These are phyloP conservation scores for Drosophila neotestacea DNA, from an alignment of 2,888 invertebrate genomes.

Conservation along the genomic window DNA sequence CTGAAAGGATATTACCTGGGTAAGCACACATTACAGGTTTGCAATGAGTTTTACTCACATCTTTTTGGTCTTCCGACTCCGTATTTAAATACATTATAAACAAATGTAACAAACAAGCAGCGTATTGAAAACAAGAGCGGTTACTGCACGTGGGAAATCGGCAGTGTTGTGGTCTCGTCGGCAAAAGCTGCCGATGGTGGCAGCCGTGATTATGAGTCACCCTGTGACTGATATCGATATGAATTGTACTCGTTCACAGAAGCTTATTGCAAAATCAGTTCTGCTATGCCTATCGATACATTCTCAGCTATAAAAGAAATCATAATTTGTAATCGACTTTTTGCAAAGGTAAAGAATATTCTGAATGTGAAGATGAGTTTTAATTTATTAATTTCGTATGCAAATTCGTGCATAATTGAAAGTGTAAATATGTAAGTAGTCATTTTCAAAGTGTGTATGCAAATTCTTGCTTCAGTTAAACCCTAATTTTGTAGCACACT, in stretches of 20 bases:
- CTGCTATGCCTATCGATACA: not conserved
- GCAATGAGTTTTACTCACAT: not conserved
- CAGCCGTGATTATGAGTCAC: too few relatives aligned
- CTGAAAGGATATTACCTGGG: not conserved
- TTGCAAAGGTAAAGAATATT: not conserved
- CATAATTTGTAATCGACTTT: not conserved
- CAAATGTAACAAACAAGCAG: constrained; percentile 1
- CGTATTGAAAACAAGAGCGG: constrained; percentile 9
- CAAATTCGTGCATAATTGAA: not conserved
- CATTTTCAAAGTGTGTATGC: not conserved
- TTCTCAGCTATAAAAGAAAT: not conserved
- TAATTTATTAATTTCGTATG: too few relatives aligned
- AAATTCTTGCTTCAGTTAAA: not conserved
- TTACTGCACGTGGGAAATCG: constrained; percentile 23
- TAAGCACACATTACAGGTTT: not conserved
- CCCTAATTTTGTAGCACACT: constrained; percentile 33
- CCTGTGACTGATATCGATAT: too few relatives aligned
- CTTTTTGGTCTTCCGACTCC: constrained; percentile 5
- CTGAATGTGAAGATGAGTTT: not conserved
- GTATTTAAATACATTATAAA: constrained; percentile 22
- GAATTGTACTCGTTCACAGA: too few relatives aligned
- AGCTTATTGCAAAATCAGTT: too few relatives aligned
- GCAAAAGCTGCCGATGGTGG: too few relatives aligned
- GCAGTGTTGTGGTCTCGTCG: too few relatives aligned
- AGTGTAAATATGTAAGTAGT: too few relatives aligned